These are phyloP conservation scores for Allophyes oxyacanthae DNA, from an alignment of 2,888 invertebrate species.

Conservation along the genomic window DNA sequence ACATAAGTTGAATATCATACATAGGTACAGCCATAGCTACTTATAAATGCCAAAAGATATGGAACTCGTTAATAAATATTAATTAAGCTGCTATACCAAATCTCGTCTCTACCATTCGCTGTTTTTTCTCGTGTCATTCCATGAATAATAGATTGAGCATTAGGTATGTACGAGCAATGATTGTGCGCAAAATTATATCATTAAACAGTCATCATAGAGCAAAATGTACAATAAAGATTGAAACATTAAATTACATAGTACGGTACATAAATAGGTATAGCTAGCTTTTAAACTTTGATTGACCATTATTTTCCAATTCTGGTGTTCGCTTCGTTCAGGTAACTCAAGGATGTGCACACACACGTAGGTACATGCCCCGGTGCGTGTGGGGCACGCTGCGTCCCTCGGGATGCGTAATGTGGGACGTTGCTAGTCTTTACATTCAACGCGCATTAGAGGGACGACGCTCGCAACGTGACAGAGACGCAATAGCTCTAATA, in stretches of 20 bases:
- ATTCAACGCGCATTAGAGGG: conserved; percentile 80
- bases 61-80: conserved; percentile 7
- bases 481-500: conserved; percentile 60
- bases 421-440: conserved; percentile 76
- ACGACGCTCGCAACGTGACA: conserved; percentile 64
- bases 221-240: conserved; percentile 26
- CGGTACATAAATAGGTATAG: conserved; percentile 3
- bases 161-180: conserved; percentile 28
- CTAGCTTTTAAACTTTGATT: conserved; percentile 14
- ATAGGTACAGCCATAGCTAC: not conserved
- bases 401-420: conserved; percentile 75
- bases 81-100: conserved; percentile 12
- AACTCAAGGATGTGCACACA: conserved; percentile 27
- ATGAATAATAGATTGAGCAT: conserved; percentile 10
- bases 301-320: conserved; percentile 14
- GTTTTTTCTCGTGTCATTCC: conserved; percentile 20
- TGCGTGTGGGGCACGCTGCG: conserved; percentile 25
- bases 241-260: conserved; percentile 18
- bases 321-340: conserved; percentile 9
- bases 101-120: not conserved
- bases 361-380: conserved; percentile 12
- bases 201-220: conserved; percentile 26
- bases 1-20: conserved; percentile 54
- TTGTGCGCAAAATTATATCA: conserved; percentile 30
- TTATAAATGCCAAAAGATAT: conserved; percentile 13